Evolutionary conservation across 1,140 invertebrate species (phyloP).

Genomic region (Pantala flavescens): DNA sequence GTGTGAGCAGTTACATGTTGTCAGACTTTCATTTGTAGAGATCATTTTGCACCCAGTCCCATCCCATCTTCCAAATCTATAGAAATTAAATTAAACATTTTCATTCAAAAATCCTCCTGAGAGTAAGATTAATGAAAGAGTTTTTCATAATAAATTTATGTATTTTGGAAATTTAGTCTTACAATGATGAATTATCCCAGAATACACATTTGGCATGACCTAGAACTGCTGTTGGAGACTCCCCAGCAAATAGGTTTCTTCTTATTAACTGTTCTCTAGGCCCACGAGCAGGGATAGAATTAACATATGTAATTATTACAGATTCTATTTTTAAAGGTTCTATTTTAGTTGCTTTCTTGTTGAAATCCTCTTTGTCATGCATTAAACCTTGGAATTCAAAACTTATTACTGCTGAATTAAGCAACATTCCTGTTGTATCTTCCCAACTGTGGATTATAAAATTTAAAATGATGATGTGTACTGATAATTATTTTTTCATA

Average conservation of each 20-base stretch:
- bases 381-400: too few relatives aligned
- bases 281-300: not conserved
- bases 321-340: not conserved
- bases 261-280: slow-evolving; percentile 16
- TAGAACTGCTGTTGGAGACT: slow-evolving; percentile 20
- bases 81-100: too few relatives aligned
- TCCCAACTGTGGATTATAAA: too few relatives aligned
- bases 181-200: slow-evolving; percentile 16
- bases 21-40: slow-evolving; percentile 37
- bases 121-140: too few relatives aligned
- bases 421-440: too few relatives aligned
- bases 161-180: not conserved
- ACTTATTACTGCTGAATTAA: too few relatives aligned
- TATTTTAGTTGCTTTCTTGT: too few relatives aligned
- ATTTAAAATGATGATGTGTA: too few relatives aligned
- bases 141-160: too few relatives aligned
- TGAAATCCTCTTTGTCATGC: too few relatives aligned
- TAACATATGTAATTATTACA: not conserved
- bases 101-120: too few relatives aligned
- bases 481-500: too few relatives aligned
- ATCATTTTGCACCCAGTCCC: slow-evolving; percentile 38
- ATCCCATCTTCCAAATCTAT: slow-evolving; percentile 20
- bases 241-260: slow-evolving; percentile 20
- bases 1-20: slow-evolving; percentile 47
- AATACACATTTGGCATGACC: slow-evolving; percentile 22